Conservation (phyloP, 30 jellyfish, hydroid and myxozoan species). For the Turritopsis rubra region DNA sequence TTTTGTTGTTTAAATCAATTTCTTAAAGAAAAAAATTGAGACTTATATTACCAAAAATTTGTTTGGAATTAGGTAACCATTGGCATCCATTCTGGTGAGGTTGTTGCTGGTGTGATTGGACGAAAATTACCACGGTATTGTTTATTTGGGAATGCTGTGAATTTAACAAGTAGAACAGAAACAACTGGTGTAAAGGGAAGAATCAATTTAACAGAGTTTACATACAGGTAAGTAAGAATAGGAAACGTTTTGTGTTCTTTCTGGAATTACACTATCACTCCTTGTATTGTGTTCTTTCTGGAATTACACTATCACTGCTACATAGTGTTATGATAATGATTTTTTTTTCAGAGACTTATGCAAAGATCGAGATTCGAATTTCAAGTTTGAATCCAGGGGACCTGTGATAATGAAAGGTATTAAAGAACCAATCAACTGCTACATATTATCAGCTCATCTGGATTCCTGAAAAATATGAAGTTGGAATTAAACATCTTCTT, state of each 20-base stretch:
- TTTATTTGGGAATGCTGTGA: slow-evolving; percentile 73
- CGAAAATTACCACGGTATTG: slow-evolving; percentile 73
- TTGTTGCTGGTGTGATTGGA: slow-evolving; percentile 90
- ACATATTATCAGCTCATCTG: slow-evolving; percentile 37
- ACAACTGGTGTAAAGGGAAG: slow-evolving; percentile 73
- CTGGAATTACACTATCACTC: background rate
- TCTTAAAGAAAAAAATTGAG: background rate
- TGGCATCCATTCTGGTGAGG: slow-evolving; percentile 87
- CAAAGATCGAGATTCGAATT: slow-evolving; percentile 48
- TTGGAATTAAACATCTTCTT: no score
- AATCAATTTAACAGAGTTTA: slow-evolving; percentile 60
- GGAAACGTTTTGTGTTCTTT: background rate
- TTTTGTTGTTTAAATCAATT: background rate
- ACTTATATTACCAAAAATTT: background rate
- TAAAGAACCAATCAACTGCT: slow-evolving; percentile 60
- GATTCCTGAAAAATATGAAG: no score
- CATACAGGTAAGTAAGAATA: slow-evolving; percentile 21
- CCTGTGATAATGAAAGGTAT: slow-evolving; percentile 72
- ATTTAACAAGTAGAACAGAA: slow-evolving; percentile 75
- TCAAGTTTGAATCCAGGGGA: slow-evolving; percentile 58
- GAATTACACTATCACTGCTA: background rate
- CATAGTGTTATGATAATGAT: background rate
- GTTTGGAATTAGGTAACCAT: slow-evolving; percentile 47
- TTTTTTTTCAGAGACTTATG: slow-evolving; percentile 29
- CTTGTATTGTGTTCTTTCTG: background rate